phyloP scores from a whole-genome alignment of 1,140 invertebrate genomes.

The Lasioglossum baleicum region DNA sequence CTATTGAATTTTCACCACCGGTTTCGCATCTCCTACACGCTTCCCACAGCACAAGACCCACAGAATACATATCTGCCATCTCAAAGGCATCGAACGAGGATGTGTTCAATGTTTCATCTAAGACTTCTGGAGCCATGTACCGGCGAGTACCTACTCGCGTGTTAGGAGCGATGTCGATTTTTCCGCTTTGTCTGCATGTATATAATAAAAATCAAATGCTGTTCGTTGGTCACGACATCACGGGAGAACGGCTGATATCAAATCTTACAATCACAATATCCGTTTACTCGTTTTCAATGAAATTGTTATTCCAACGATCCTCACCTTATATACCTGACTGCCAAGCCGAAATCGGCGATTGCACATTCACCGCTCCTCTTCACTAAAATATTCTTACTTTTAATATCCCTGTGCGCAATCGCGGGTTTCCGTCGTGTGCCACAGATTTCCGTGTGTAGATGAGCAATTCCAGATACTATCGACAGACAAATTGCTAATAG shows the following conservation, averaged over 20 bases:
- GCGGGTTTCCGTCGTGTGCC: slow-evolving; percentile 94
- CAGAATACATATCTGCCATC: no score
- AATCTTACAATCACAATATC: slow-evolving; percentile 18
- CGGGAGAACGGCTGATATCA: no score
- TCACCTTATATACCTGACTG: slow-evolving; percentile 91
- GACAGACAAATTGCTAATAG: slow-evolving; percentile 86
- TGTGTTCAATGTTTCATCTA: no score
- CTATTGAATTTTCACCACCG: no score
- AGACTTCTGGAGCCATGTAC: no score
- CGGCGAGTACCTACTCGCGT: slow-evolving; percentile 90
- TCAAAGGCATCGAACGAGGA: no score
- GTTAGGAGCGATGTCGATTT: slow-evolving; percentile 91
- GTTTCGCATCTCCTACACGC: no score
- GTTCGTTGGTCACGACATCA: no score
- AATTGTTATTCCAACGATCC: background rate
- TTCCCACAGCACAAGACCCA: no score
- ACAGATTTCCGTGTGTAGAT: slow-evolving; percentile 95
- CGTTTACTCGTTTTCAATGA: background rate
- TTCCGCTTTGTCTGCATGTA: slow-evolving; percentile 88
- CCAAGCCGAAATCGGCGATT: slow-evolving; percentile 97
- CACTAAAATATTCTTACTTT: slow-evolving; percentile 97
- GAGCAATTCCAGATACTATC: slow-evolving; percentile 90
- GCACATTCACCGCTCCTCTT: slow-evolving; percentile 95
- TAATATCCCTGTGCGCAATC: slow-evolving; percentile 96
- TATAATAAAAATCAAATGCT: no score